Evolutionary conservation across 1,140 invertebrate genomes (phyloP).

Genomic region (Melanaphis sacchari): DNA sequence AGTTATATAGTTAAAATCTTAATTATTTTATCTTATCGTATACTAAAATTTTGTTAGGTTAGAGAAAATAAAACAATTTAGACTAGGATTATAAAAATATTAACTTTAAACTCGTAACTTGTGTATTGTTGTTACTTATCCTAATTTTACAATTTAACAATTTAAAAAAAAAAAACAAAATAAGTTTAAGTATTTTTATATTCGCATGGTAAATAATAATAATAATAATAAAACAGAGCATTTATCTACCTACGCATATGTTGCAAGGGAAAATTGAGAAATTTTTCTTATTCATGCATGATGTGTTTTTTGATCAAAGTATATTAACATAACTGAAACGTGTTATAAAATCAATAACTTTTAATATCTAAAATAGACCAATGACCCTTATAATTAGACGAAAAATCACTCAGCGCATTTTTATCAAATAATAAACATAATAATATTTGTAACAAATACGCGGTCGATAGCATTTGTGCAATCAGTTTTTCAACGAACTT

Average conservation of each 20-base stretch:
- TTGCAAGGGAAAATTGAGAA: background rate
- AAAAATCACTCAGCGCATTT: background rate
- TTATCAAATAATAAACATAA: slow-evolving; percentile 27
- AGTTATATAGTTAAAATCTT: background rate
- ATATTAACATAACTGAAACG: background rate
- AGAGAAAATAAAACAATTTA: background rate
- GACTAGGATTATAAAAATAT: background rate
- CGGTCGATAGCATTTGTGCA: slow-evolving; percentile 6
- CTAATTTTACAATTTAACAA: no score
- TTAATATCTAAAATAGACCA: background rate
- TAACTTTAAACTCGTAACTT: background rate
- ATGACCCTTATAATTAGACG: background rate
- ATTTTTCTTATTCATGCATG: background rate
- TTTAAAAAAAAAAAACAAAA: no score
- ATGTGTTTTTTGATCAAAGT: background rate
- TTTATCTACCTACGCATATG: background rate
- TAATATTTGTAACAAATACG: background rate
- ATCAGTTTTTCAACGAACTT: background rate
- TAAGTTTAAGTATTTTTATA: no score
- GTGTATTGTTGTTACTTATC: background rate
- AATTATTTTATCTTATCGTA: background rate
- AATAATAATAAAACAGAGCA: no score
- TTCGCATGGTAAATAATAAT: no score
- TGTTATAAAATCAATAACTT: background rate
- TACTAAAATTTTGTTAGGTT: background rate